Conservation (phyloP, 2,888 invertebrate species). For the Conomelus anceps region DNA sequence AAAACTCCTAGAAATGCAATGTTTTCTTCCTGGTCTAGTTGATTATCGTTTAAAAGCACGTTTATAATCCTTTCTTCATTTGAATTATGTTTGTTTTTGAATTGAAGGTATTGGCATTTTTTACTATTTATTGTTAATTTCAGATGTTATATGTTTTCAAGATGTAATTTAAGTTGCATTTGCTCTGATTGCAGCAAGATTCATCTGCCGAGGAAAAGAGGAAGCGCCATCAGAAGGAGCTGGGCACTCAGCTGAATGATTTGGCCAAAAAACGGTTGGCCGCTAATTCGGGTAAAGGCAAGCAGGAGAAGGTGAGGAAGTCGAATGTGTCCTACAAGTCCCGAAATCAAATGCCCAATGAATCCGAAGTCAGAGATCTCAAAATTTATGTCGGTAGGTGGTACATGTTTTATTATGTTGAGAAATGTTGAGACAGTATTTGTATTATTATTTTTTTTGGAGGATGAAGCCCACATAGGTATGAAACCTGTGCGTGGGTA, state of each 20-base stretch:
- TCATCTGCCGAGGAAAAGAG: conserved; percentile 92
- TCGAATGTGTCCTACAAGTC: conserved; percentile 93
- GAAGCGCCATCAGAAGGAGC: conserved; percentile 91
- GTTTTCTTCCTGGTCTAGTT: too few relatives aligned
- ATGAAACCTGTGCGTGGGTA: too few relatives aligned
- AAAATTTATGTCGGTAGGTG: conserved; percentile 87
- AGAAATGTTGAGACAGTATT: too few relatives aligned
- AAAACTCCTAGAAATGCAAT: too few relatives aligned
- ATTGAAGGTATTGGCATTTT: too few relatives aligned
- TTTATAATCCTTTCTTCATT: too few relatives aligned
- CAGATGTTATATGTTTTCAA: not conserved
- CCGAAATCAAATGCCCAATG: conserved; percentile 85
- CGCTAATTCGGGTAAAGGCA: conserved; percentile 66
- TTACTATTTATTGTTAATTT: too few relatives aligned
- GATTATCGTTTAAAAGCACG: too few relatives aligned
- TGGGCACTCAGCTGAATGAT: conserved; percentile 84
- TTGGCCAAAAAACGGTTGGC: conserved; percentile 88
- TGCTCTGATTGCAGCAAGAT: conserved; percentile 33
- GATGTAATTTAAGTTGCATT: not conserved
- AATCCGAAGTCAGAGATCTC: conserved; percentile 84
- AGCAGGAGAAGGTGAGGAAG: conserved; percentile 83
- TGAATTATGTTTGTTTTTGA: too few relatives aligned
- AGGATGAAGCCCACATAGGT: too few relatives aligned
- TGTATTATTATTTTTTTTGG: too few relatives aligned
- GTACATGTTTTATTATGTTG: too few relatives aligned